These are phyloP conservation scores for Ursus arctos DNA, from an alignment of 2,113 vertebrate genomes.

Conservation along the genomic window DNA sequence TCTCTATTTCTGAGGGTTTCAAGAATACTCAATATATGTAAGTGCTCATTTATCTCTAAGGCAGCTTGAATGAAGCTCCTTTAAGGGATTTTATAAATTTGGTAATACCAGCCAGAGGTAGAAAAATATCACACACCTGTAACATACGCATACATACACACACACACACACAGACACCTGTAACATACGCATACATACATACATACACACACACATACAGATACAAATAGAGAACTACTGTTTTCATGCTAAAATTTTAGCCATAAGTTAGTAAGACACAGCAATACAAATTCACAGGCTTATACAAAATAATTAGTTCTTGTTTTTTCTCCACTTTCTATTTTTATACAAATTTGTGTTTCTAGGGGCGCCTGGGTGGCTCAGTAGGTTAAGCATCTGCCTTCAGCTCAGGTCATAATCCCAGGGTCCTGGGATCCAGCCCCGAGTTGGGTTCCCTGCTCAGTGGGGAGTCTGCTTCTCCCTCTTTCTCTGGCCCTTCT, in stretches of 20 bases:
- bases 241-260: slow-evolving; percentile 36
- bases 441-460: no score
- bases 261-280: background rate
- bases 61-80: background rate
- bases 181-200: no score
- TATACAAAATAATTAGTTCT: background rate
- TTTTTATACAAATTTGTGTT: background rate
- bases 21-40: background rate
- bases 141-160: background rate
- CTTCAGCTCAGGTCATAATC: background rate
- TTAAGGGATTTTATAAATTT: background rate
- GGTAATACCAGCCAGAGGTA: background rate
- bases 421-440: background rate
- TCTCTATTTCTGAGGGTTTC: background rate
- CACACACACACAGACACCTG: background rate
- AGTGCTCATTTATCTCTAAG: background rate
- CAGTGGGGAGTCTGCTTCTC: background rate
- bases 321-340: background rate
- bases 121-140: background rate
- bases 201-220: background rate
- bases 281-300: background rate
- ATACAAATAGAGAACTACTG: background rate
- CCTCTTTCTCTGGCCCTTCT: background rate
- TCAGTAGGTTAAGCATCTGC: background rate
- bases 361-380: background rate